Evolutionary conservation across 2,113 vertebrate species (phyloP).

Genomic region (Hippolais icterina): DNA sequence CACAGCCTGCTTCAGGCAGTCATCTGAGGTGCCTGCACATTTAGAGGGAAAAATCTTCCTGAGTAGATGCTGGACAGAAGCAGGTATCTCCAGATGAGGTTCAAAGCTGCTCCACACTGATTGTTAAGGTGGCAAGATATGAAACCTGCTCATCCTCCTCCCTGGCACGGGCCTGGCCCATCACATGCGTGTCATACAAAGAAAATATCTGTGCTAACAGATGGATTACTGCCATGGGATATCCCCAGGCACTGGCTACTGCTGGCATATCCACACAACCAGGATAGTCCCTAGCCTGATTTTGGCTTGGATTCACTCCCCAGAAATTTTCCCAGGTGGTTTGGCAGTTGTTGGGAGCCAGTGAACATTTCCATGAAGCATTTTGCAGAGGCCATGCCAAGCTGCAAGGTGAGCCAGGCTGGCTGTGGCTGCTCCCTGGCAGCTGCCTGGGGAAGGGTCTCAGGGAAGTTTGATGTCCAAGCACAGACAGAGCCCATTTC

Average conservation of each 20-base stretch:
- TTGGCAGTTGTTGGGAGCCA: not conserved
- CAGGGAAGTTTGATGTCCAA: not conserved
- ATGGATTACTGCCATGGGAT: not conserved
- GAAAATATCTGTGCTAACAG: not conserved
- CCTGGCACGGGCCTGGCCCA: not conserved
- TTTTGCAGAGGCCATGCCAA: not conserved
- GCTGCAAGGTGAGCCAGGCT: not conserved
- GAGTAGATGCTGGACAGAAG: not conserved
- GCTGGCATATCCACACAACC: not conserved
- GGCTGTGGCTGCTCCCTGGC: not conserved
- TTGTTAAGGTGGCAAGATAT: not conserved
- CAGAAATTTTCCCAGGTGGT: not conserved
- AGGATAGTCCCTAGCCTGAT: not conserved
- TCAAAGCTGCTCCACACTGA: not conserved
- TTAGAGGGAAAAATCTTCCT: not conserved
- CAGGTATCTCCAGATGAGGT: not conserved
- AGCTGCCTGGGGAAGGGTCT: not conserved
- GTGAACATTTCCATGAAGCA: rapidly evolving
- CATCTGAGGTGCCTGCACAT: not conserved
- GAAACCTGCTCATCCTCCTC: not conserved
- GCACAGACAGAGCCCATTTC: not conserved
- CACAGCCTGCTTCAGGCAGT: not conserved
- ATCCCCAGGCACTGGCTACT: not conserved
- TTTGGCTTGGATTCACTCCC: not conserved
- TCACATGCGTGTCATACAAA: not conserved